Conservation (phyloP, 2,888 invertebrate species). For the Leptothorax acervorum region DNA sequence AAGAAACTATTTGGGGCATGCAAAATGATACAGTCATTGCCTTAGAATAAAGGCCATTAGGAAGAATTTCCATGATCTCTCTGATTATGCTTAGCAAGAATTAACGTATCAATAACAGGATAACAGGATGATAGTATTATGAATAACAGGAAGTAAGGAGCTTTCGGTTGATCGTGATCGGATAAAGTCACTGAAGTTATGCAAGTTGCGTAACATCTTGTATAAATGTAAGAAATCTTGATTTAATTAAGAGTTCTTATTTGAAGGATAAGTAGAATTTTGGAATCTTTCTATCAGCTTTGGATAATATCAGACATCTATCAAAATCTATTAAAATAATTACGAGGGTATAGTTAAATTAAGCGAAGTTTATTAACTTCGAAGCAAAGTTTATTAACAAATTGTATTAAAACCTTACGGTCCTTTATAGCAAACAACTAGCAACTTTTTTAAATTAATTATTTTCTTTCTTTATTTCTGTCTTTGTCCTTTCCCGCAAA, state of each 20-base stretch:
- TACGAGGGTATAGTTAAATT: not conserved
- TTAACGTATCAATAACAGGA: not conserved
- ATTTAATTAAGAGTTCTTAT: conserved; percentile 18
- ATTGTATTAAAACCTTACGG: not conserved
- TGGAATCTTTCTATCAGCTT: not conserved
- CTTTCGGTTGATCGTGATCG: not conserved
- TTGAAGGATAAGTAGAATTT: not conserved
- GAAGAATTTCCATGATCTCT: not conserved
- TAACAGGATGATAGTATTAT: not conserved
- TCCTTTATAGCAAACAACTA: not conserved
- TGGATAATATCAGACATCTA: not conserved
- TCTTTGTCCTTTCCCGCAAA: not conserved
- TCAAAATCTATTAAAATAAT: conserved; percentile 4
- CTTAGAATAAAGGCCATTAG: not conserved
- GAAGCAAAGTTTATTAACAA: not conserved
- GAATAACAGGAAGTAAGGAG: not conserved
- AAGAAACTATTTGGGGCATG: not conserved
- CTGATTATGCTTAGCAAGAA: not conserved
- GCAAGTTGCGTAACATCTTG: conserved; percentile 25
- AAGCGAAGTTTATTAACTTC: not conserved
- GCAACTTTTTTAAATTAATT: not conserved
- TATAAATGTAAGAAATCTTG: not conserved
- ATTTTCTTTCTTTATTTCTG: not conserved
- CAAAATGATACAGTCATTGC: not conserved
- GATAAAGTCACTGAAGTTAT: not conserved